Conservation (phyloP, 2,797 vertebrate genomes). For the Valencia hispanica region DNA sequence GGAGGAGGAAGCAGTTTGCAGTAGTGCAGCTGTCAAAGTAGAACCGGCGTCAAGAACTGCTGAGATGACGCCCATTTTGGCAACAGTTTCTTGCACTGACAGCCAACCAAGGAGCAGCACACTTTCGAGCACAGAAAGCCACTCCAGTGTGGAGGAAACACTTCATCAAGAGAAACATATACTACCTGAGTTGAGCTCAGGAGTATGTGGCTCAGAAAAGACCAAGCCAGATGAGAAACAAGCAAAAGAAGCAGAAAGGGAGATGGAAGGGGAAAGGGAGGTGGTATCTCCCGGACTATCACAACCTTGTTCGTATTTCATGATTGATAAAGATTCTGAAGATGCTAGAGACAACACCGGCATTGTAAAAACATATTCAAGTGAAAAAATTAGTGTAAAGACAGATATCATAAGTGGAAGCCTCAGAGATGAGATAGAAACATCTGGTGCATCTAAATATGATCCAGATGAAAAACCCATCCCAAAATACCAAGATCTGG, state of each 20-base stretch:
- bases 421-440: slow-evolving; percentile 62
- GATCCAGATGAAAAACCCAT: slow-evolving; percentile 83
- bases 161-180: slow-evolving; percentile 49
- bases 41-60: slow-evolving; percentile 24
- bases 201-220: slow-evolving; percentile 22
- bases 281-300: slow-evolving; percentile 72
- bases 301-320: slow-evolving; percentile 73
- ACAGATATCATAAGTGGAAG: slow-evolving; percentile 39
- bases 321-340: slow-evolving; percentile 65
- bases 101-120: slow-evolving; percentile 58
- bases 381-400: slow-evolving; percentile 43
- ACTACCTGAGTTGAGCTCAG: slow-evolving; percentile 33
- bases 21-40: slow-evolving; percentile 23
- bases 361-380: slow-evolving; percentile 37
- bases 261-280: slow-evolving; percentile 78
- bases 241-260: slow-evolving; percentile 76
- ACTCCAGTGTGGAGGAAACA: slow-evolving; percentile 61
- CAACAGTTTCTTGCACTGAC: slow-evolving; percentile 60
- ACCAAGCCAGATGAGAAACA: slow-evolving; percentile 59
- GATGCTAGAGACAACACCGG: slow-evolving; percentile 15
- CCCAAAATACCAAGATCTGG: slow-evolving; percentile 60
- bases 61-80: slow-evolving; percentile 49
- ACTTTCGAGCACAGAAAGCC: slow-evolving; percentile 62
- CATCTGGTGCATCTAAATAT: slow-evolving; percentile 74
- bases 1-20: slow-evolving; percentile 31